Base-by-base conservation (phyloP, 2,113 vertebrate species). In the Campylomormyrus numenius region DNA sequence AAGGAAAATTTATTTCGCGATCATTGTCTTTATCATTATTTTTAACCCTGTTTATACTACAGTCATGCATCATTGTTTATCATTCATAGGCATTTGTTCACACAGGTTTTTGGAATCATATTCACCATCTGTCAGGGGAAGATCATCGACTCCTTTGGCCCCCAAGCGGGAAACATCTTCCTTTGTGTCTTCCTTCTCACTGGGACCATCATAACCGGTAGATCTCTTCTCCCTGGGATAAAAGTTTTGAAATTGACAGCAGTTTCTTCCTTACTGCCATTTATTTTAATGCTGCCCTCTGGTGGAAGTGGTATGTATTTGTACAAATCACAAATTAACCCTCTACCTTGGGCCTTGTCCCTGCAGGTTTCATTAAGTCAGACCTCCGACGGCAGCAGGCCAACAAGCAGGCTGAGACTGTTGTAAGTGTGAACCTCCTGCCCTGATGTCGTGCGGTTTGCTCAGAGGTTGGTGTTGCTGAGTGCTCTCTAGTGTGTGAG, bases 61-160 rank as follows among this genome's bases (percentile, higher is more conserved):
- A 45, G 15, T 39, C 19, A 45, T 48, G 3, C 50, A 19, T 31
- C 7, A 27, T 80, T 62, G 35, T 85, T 24, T 45, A 24, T 62
- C 19, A 8, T 66, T 88, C 4, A 58, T 15, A 5, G 87, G 9
- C 19, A 31, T 88, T 74, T 93, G 31, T 93, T 56, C 3, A 92
- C 88, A 53, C 95, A 99, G 98, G 94, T 99, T 86, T 99, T 99
- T 91, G 98, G 98, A 90, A 97, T 99, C 92, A 96, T 97, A 91
- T 98, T 99, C 93, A 99, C 98, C 91, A 96, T 98, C 31, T 50
- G 93, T 87, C 96, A 99, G 93, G 98, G 98, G 8, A 96, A 97
- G 93, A 96, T 99, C 66, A 97, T 99, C 0, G 96, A 98, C 80
- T 19, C 0, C 84, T 98, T 97, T 91, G 96, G 95, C 84, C 96